These are phyloP conservation scores for Scaptomyza hsui DNA, from an alignment of 1,140 invertebrate genomes.

Conservation along the genomic window DNA sequence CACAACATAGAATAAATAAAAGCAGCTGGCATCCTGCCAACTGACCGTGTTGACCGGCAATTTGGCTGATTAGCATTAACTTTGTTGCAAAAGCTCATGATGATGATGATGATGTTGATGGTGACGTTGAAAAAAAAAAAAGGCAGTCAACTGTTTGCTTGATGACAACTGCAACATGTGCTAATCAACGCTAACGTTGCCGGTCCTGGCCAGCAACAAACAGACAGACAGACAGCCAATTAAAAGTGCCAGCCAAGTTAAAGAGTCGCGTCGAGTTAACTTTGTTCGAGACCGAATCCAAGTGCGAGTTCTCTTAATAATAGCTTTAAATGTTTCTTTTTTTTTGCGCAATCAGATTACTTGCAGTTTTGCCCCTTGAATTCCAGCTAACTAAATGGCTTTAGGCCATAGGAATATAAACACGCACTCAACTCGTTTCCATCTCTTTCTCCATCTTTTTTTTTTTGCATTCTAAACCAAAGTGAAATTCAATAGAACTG, in stretches of 20 bases:
- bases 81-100: conserved; percentile 57
- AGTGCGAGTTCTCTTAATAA: conserved; percentile 64
- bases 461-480: conserved; percentile 50
- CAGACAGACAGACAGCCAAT: conserved; percentile 58
- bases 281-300: conserved; percentile 15
- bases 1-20: conserved; percentile 30
- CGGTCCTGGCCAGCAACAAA: conserved; percentile 22
- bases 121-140: too few relatives aligned
- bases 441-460: not conserved
- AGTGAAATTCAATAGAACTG: conserved; percentile 65
- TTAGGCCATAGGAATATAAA: conserved; percentile 17
- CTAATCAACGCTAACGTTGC: conserved; percentile 30
- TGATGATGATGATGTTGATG: conserved; percentile 25
- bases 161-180: conserved; percentile 45
- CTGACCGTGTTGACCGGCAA: conserved; percentile 62
- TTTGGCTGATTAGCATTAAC: conserved; percentile 38
- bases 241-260: conserved; percentile 53
- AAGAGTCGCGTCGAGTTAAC: conserved; percentile 25
- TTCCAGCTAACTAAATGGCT: conserved; percentile 54
- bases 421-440: conserved; percentile 15
- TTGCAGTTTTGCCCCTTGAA: conserved; percentile 35
- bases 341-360: conserved; percentile 56
- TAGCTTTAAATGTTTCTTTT: conserved; percentile 49
- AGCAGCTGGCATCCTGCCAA: conserved; percentile 35
- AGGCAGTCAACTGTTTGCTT: conserved; percentile 51